A percentile compares a stretch with the other conserved stretches of the same genome.
Conservation (phyloP, 2,888 invertebrate species). For the Bellardia pandia region DNA sequence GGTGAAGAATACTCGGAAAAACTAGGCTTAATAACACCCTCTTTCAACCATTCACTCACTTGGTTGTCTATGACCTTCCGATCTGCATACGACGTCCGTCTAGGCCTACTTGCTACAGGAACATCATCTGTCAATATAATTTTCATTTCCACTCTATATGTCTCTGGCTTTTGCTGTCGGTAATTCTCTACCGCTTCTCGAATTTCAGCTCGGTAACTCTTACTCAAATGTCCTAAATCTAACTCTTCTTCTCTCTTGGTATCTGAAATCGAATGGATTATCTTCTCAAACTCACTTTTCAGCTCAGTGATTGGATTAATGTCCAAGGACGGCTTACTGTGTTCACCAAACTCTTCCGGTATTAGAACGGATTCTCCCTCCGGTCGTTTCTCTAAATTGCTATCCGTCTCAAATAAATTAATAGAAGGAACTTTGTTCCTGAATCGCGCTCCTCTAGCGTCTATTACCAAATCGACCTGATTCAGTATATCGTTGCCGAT, state of each 20-base stretch:
- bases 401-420: background rate
- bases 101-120: constrained; percentile 42
- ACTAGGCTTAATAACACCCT: constrained; percentile 66
- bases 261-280: background rate
- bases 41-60: constrained; percentile 13
- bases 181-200: too few species aligned
- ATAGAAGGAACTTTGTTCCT: background rate
- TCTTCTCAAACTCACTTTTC: background rate
- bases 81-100: constrained; percentile 29
- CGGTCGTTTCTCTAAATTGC: too few species aligned
- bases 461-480: constrained; percentile 6
- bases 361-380: too few species aligned
- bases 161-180: background rate
- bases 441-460: constrained; percentile 1
- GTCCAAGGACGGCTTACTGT: too few species aligned
- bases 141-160: constrained; percentile 33
- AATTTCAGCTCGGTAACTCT: too few species aligned
- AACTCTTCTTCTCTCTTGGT: too few species aligned
- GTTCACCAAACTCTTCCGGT: too few species aligned
- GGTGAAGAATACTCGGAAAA: constrained; percentile 60
- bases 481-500: constrained; percentile 25
- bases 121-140: constrained; percentile 50
- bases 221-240: too few species aligned
- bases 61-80: background rate
- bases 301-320: background rate